phyloP scores from a whole-genome alignment of 2,888 invertebrate genomes.

The Callosobruchus maculatus region DNA sequence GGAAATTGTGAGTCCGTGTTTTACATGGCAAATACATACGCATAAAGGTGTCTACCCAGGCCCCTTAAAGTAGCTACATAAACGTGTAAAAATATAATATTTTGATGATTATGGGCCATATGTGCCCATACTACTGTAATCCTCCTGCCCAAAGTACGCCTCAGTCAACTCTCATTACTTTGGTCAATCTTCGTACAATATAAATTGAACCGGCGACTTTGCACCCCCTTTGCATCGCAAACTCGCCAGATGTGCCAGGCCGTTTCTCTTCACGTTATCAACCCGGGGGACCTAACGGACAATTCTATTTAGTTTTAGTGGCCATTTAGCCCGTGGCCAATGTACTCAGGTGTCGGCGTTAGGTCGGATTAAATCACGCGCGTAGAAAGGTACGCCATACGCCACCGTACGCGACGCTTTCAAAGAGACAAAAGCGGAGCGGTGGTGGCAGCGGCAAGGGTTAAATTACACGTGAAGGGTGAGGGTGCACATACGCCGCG shows the following conservation, averaged over 20 bases:
- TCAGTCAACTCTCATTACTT: neutral
- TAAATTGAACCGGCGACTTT: neutral
- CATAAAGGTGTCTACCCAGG: too few relatives aligned
- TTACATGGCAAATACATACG: too few relatives aligned
- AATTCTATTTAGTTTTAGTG: conserved; percentile 50
- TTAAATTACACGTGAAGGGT: neutral
- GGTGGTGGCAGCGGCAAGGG: neutral
- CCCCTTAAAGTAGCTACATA: too few relatives aligned
- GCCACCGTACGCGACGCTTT: conserved; percentile 12
- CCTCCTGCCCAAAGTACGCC: neutral
- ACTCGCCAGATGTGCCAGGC: conserved; percentile 46
- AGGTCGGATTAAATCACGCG: conserved; percentile 50
- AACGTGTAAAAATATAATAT: too few relatives aligned
- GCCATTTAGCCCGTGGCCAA: conserved; percentile 46
- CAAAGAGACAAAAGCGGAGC: conserved; percentile 9
- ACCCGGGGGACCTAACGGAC: conserved; percentile 23
- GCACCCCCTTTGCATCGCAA: neutral
- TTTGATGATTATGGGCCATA: too few relatives aligned
- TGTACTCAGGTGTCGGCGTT: conserved; percentile 51
- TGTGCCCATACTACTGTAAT: too few relatives aligned
- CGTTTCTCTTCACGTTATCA: neutral
- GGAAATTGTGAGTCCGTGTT: too few relatives aligned
- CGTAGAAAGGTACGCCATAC: conserved; percentile 36
- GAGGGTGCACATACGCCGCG: neutral
- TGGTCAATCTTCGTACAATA: neutral